Conservation (phyloP, 1,140 invertebrate genomes). For the Drosophila murphyi region DNA sequence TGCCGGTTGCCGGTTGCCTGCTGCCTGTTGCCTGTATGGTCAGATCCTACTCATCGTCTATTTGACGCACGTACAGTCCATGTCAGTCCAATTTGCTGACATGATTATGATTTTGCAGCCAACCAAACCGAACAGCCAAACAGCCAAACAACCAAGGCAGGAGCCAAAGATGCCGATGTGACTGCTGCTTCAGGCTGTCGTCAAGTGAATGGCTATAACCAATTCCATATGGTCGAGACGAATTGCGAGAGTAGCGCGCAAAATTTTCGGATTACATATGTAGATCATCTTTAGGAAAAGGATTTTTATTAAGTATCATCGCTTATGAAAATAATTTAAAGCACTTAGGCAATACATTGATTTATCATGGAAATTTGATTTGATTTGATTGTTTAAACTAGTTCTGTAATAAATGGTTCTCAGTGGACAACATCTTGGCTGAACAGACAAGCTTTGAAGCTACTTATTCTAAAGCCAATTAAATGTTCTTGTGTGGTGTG, state of each 20-base stretch:
- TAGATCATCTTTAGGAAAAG: background rate
- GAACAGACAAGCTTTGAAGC: no score
- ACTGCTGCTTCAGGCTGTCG: slow-evolving; percentile 22
- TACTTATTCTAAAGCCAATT: no score
- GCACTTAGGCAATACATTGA: background rate
- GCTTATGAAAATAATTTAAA: background rate
- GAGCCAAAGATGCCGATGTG: slow-evolving; percentile 55
- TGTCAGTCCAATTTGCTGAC: slow-evolving; percentile 82
- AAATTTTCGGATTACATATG: slow-evolving; percentile 16
- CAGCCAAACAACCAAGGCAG: slow-evolving; percentile 46
- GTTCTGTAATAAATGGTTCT: background rate
- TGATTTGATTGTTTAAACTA: background rate
- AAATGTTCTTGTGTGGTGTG: no score
- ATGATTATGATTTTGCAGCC: slow-evolving; percentile 79
- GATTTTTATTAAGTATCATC: background rate
- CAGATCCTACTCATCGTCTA: slow-evolving; percentile 78
- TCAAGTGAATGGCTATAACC: slow-evolving; percentile 69
- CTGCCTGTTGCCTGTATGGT: slow-evolving; percentile 22
- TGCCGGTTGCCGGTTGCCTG: slow-evolving; percentile 10
- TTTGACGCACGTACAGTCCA: slow-evolving; percentile 77
- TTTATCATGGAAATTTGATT: background rate
- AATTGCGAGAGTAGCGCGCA: slow-evolving; percentile 33
- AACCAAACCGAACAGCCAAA: background rate
- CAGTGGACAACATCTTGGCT: background rate
- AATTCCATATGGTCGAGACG: slow-evolving; percentile 23